These are phyloP conservation scores for Metellina segmentata DNA, from an alignment of 2,888 invertebrate genomes.

Conservation along the genomic window DNA sequence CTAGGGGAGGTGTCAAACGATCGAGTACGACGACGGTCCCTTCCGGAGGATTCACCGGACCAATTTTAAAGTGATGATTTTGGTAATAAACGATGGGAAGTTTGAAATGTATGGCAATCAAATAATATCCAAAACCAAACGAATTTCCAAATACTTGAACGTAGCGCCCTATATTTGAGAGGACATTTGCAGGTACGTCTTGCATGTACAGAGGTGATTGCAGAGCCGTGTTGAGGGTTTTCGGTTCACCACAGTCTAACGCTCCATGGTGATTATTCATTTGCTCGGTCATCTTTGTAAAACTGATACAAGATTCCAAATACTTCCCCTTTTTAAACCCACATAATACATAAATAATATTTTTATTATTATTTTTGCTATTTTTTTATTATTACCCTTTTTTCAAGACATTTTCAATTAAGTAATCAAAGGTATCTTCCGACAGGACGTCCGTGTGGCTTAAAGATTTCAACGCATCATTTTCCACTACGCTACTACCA, in stretches of 20 bases:
- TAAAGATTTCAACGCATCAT: conserved; percentile 1
- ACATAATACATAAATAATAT: not conserved
- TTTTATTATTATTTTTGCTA: not conserved
- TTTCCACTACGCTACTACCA: not conserved
- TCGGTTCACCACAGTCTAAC: not conserved
- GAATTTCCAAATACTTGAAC: not conserved
- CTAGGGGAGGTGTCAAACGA: too few species aligned
- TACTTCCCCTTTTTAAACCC: not conserved
- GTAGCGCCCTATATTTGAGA: not conserved
- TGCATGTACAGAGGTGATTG: not conserved
- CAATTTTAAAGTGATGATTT: too few species aligned
- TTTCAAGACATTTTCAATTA: too few species aligned
- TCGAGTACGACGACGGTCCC: too few species aligned
- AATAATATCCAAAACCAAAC: not conserved
- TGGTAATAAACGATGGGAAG: not conserved
- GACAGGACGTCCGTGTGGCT: conserved; percentile 14
- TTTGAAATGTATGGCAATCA: conserved; percentile 9
- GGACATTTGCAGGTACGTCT: too few species aligned
- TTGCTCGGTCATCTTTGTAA: not conserved
- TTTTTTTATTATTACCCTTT: not conserved
- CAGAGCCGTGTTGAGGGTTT: too few species aligned
- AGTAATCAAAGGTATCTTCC: not conserved
- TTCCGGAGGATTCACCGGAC: too few species aligned
- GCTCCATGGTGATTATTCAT: not conserved
- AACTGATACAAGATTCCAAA: not conserved